Evolutionary conservation across 92 coral and sea anemone genomes (phyloP).

Genomic region (Zoanthus sansibaricus): DNA sequence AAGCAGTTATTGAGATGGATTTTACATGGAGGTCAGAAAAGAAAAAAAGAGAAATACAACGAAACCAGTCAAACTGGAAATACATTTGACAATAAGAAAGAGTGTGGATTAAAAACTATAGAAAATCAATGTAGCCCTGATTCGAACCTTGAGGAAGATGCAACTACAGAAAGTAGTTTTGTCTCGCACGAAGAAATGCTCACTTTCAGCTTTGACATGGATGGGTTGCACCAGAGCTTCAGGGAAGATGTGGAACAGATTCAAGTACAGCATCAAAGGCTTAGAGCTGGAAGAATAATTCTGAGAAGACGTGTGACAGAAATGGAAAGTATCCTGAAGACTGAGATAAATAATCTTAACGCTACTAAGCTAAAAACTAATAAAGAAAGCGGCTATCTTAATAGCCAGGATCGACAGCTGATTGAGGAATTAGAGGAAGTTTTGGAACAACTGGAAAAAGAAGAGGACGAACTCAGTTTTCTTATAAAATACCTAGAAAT

Average conservation of each 20-base stretch:
- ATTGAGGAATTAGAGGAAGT: conserved; percentile 84
- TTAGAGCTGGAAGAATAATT: conserved; percentile 72
- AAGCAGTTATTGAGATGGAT: conserved; percentile 69
- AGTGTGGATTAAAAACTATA: not conserved
- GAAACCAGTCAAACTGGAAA: conserved; percentile 33
- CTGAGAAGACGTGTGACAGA: conserved; percentile 74
- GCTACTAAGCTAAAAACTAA: conserved; percentile 57
- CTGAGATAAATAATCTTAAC: conserved; percentile 64
- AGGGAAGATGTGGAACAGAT: conserved; percentile 87
- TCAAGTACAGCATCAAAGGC: conserved; percentile 80
- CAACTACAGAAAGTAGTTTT: conserved; percentile 21
- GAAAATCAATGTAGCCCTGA: not conserved
- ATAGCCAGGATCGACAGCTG: conserved; percentile 80
- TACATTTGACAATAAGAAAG: conserved; percentile 31
- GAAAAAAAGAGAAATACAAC: conserved; percentile 14
- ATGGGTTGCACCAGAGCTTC: conserved; percentile 74
- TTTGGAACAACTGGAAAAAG: conserved; percentile 73
- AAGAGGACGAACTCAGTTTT: conserved; percentile 78
- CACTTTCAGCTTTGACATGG: conserved; percentile 87
- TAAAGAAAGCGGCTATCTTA: conserved; percentile 58
- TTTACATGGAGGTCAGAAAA: conserved; percentile 47
- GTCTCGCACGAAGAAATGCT: conserved; percentile 80
- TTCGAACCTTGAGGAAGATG: conserved; percentile 12
- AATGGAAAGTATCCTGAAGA: conserved; percentile 77
- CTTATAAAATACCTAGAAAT: conserved; percentile 84